Base-by-base conservation (phyloP, 2,888 invertebrate species). In the Teleiodes luculella region DNA sequence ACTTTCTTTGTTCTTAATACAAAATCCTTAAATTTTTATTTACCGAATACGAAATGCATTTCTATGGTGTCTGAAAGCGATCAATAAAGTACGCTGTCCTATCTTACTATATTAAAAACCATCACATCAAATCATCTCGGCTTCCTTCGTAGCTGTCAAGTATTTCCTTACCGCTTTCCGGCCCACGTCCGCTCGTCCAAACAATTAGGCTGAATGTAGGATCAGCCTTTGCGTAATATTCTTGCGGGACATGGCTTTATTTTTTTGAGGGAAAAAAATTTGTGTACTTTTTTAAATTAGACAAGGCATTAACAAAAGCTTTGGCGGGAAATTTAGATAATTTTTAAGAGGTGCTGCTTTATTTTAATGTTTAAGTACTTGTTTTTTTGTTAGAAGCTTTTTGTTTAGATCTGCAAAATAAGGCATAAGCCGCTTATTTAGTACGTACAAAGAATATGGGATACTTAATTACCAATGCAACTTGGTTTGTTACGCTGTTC, bases 131-230 rank as follows among this genome's bases (percentile, higher is more conserved):
- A 70, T 67, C 68, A 65, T 64, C 59, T 61, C 60, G 66, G 67
- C 67, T 72, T 72, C 39, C 72, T 63, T 59, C 56, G 52, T 59
- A 60, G 64, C 60, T 63, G 69, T 67, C 67, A 62, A 67, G 74
- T 78, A 70, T 79, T 78, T 72, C 70, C 72, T 72, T 72, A 67
- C 72, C 62, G 61, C 64, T 69, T 79, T 77, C 73, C 74, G 69
- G 67, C 56, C 70, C 74, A 71, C 69, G 68, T 80, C 74, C 74
- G 70, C 69, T 76, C 68, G 72, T 71, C 71, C 70, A 67, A 72
- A 78, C 76, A 80, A 80, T 80, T 80, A 80, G 74, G 65, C 67
- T 66, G 60, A 57, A 65, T 64, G 63, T 67, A 61, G 58, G 61
- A 37, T 51, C 63, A 62, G 31, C 65, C 55, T 73, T 74, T 72